These are phyloP conservation scores for Battus philenor DNA, from an alignment of 1,140 invertebrate species.

Conservation along the genomic window DNA sequence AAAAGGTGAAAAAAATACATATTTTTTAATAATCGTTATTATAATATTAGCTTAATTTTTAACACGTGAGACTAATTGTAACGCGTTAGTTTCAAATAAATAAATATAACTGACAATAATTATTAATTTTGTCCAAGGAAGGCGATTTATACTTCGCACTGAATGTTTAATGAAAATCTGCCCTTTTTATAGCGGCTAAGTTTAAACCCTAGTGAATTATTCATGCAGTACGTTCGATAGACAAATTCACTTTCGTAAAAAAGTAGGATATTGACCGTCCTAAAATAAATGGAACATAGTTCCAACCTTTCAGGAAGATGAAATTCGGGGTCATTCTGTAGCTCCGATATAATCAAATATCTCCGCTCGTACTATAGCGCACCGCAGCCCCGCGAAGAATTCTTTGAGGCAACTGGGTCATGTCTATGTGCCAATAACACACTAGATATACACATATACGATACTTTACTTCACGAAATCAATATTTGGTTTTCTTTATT, in stretches of 20 bases:
- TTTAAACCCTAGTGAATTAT: conserved; percentile 7
- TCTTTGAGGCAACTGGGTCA: conserved; percentile 16
- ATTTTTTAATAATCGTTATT: no score
- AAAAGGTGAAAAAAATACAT: no score
- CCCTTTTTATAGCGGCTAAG: no score
- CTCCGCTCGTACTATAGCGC: conserved; percentile 16
- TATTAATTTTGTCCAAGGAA: no score
- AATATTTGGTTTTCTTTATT: conserved; percentile 7
- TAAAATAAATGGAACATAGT: conserved; percentile 59
- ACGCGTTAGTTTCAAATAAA: no score
- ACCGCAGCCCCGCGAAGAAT: conserved; percentile 23
- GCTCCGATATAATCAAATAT: conserved; percentile 46
- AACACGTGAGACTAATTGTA: no score
- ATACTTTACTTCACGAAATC: not conserved
- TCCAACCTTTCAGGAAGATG: conserved; percentile 54
- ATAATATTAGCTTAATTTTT: no score
- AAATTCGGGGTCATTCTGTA: conserved; percentile 46
- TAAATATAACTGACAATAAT: no score
- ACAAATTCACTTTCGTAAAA: conserved; percentile 37
- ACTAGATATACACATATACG: not conserved
- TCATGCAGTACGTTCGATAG: not conserved
- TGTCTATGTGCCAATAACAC: conserved; percentile 9
- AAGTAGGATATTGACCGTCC: conserved; percentile 47
- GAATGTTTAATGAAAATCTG: no score
- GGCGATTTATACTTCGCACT: no score